phyloP scores from a whole-genome alignment of 2,113 vertebrate species.

The Uropsilus gracilis region DNA sequence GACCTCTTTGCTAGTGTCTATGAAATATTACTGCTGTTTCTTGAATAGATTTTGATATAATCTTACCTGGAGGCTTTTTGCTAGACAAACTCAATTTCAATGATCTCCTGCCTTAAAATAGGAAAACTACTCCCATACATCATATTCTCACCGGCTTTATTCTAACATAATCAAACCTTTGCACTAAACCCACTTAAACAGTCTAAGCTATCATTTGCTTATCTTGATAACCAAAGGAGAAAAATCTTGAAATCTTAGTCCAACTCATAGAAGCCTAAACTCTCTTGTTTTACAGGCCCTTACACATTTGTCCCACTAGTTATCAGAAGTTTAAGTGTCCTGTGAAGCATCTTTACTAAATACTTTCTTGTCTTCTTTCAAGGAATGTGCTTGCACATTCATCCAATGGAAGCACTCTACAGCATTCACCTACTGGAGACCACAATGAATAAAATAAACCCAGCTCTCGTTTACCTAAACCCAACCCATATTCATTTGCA shows the following conservation, averaged over 20 bases:
- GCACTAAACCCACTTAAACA: not conserved
- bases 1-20: not conserved
- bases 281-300: not conserved
- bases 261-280: not conserved
- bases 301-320: not conserved
- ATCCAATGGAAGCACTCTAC: not conserved
- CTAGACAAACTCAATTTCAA: not conserved
- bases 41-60: not conserved
- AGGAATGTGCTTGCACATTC: too few species aligned
- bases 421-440: not conserved
- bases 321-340: not conserved
- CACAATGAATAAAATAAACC: not conserved
- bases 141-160: not conserved
- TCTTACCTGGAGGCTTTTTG: not conserved
- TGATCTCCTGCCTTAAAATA: not conserved
- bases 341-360: not conserved
- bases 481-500: not conserved
- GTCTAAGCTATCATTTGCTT: not conserved
- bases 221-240: not conserved
- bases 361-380: not conserved
- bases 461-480: not conserved
- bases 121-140: not conserved
- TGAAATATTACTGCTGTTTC: not conserved
- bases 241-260: not conserved
- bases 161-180: conserved; percentile 15